These are phyloP conservation scores for Enteromius argenteus DNA, from an alignment of 2,797 vertebrate species.

Conservation along the genomic window DNA sequence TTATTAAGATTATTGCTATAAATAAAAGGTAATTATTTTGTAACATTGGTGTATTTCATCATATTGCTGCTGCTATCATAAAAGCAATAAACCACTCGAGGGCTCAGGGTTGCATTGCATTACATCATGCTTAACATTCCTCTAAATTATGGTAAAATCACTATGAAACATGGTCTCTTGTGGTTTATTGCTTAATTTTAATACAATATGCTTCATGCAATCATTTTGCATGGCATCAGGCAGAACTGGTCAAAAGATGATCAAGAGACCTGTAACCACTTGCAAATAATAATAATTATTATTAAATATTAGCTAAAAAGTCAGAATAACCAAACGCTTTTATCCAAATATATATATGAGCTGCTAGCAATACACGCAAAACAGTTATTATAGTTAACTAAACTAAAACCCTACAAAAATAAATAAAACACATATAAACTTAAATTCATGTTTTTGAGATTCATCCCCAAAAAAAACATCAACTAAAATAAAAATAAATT, in stretches of 20 bases:
- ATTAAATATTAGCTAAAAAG: not conserved
- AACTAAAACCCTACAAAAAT: not conserved
- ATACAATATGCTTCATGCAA: not conserved
- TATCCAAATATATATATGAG: not conserved
- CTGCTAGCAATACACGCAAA: not conserved
- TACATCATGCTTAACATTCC: constrained; percentile 14
- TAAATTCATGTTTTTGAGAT: too few species aligned
- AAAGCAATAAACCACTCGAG: not conserved
- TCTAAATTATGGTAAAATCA: not conserved
- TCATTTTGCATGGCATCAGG: not conserved
- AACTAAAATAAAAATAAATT: too few species aligned
- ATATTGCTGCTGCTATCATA: not conserved
- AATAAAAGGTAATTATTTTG: constrained; percentile 15
- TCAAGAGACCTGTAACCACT: not conserved
- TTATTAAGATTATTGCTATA: constrained; percentile 5
- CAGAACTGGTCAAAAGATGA: not conserved
- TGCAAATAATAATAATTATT: not conserved
- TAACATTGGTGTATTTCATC: constrained; percentile 21
- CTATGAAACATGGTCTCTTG: not conserved
- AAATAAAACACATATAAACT: too few species aligned
- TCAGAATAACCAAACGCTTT: not conserved
- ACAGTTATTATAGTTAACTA: too few species aligned
- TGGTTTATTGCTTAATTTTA: not conserved
- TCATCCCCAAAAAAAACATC: too few species aligned
- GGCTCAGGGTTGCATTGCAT: not conserved